Percentiles rank a stretch among this genome's conserved stretches.
Conservation (phyloP, 2,113 vertebrate genomes). For the Anas platyrhynchos region DNA sequence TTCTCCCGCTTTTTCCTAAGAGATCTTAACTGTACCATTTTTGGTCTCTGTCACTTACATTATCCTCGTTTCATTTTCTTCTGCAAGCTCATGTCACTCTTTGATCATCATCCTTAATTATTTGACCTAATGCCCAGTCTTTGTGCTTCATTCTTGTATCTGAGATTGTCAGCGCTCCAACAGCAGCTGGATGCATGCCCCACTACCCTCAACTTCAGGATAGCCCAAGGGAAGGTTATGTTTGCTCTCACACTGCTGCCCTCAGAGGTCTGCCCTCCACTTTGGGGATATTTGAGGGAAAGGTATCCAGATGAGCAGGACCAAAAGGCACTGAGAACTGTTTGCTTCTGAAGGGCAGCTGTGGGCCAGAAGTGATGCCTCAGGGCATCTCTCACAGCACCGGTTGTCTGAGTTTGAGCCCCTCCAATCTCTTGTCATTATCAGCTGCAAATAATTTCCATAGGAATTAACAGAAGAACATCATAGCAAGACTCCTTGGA, state of each 20-base stretch:
- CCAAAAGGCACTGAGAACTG: neutral
- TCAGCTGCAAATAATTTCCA: neutral
- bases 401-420: neutral
- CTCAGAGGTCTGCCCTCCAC: neutral
- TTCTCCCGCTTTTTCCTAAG: neutral
- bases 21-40: neutral
- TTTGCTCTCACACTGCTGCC: neutral
- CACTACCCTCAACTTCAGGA: neutral
- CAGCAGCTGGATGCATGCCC: neutral
- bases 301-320: neutral
- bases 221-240: neutral
- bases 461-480: neutral
- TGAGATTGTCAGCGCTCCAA: neutral
- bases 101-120: neutral
- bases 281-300: neutral
- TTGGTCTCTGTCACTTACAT: neutral
- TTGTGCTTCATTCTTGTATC: neutral
- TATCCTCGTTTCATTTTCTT: neutral
- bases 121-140: neutral
- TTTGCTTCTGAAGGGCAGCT: neutral
- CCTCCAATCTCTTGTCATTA: neutral
- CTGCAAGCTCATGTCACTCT: neutral
- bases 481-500: neutral
- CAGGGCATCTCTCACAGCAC: neutral
- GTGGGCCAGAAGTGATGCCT: neutral